Conservation (phyloP, 2,113 vertebrate species). For the Phalacrocorax brasilianus region DNA sequence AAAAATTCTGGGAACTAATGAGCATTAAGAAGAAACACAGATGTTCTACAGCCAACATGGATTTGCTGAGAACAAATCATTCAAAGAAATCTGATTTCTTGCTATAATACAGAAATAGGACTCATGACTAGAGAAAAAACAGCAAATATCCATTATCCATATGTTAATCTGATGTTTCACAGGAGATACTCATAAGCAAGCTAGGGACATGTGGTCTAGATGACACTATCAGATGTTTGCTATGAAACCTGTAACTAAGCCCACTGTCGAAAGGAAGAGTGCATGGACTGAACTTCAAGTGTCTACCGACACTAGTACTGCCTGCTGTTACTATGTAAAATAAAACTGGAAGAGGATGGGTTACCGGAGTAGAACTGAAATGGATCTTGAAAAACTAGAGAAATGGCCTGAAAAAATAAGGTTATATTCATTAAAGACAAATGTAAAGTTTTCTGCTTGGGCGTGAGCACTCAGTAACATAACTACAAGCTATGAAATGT, state of each 20-base stretch:
- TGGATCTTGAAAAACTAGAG: neutral
- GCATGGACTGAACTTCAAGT: neutral
- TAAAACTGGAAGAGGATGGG: neutral
- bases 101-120: neutral
- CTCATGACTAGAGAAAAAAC: neutral
- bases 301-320: neutral
- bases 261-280: neutral
- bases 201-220: neutral
- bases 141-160: neutral
- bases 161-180: neutral
- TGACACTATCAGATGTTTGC: neutral
- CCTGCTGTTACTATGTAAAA: neutral
- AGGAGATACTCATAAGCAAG: neutral
- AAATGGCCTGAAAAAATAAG: neutral
- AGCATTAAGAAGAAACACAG: neutral
- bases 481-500: neutral
- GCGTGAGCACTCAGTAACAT: neutral
- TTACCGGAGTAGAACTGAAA: neutral
- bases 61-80: neutral
- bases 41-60: neutral
- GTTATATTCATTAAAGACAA: neutral
- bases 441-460: neutral
- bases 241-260: neutral
- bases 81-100: neutral
- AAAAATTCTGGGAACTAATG: neutral